phyloP scores from a whole-genome alignment of 2,797 vertebrate genomes.

The Anomalospiza imberbis region DNA sequence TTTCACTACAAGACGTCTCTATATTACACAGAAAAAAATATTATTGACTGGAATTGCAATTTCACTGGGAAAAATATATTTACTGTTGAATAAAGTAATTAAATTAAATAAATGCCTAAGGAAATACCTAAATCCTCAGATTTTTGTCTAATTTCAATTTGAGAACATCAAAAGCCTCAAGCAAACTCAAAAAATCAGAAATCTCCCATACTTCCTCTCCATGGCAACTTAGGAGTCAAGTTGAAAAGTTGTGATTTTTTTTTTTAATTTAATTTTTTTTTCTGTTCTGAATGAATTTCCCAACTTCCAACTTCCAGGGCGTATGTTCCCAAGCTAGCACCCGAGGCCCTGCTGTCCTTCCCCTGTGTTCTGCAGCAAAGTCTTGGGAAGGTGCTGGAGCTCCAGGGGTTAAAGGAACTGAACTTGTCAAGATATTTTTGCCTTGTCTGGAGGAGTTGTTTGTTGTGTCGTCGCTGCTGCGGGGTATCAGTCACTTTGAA shows the following conservation, averaged over 20 bases:
- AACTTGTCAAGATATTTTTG: constrained; percentile 59
- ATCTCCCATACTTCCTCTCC: not conserved
- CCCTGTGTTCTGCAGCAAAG: not conserved
- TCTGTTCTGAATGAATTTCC: not conserved
- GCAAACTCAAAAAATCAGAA: constrained; percentile 36
- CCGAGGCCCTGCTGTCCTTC: not conserved
- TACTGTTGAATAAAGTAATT: not conserved
- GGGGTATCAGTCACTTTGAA: constrained; percentile 49
- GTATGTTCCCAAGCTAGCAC: not conserved
- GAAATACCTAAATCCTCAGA: not conserved
- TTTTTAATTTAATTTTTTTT: too few species aligned
- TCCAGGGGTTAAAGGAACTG: constrained; percentile 33
- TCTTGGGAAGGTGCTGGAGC: not conserved
- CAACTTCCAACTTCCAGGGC: not conserved
- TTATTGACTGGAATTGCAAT: not conserved
- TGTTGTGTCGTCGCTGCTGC: constrained; percentile 41
- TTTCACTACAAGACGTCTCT: not conserved
- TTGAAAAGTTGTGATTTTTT: not conserved
- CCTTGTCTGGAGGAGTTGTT: constrained; percentile 4
- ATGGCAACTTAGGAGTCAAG: not conserved
- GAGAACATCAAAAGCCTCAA: constrained; percentile 23
- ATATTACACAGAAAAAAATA: not conserved
- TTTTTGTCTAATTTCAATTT: not conserved
- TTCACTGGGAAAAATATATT: not conserved
- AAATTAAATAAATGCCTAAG: not conserved